phyloP scores from a whole-genome alignment of 2,888 invertebrate genomes.

The Branchellion lobata region DNA sequence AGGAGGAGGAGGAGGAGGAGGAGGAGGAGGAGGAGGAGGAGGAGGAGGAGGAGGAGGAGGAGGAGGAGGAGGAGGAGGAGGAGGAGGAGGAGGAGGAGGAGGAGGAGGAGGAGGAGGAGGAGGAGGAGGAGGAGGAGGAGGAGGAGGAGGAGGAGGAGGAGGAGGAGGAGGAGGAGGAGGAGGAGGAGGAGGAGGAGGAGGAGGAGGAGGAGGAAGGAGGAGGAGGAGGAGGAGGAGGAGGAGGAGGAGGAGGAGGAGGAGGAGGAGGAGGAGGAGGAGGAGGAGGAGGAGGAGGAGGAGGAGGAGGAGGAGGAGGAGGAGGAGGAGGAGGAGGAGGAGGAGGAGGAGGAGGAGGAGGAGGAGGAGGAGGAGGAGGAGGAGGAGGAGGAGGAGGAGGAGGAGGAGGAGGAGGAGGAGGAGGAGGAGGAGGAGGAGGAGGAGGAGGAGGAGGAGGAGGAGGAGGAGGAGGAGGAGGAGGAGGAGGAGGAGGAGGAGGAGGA shows the following conservation, averaged over 20 bases:
- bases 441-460: background rate
- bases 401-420: no score
- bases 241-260: background rate
- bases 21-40: background rate
- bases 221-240: background rate
- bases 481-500: background rate
- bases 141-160: background rate
- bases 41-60: background rate
- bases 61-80: background rate
- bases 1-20: constrained; percentile 60
- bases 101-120: background rate
- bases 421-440: background rate
- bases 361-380: constrained; percentile 4
- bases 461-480: background rate
- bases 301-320: background rate
- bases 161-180: background rate
- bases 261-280: background rate
- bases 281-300: background rate
- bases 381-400: background rate
- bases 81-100: background rate
- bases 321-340: background rate
- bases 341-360: background rate
- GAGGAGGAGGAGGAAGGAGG: background rate
- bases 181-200: background rate
- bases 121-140: background rate